Evolutionary conservation across 2,888 invertebrate species (phyloP).

Genomic region (Limenitis arthemis): DNA sequence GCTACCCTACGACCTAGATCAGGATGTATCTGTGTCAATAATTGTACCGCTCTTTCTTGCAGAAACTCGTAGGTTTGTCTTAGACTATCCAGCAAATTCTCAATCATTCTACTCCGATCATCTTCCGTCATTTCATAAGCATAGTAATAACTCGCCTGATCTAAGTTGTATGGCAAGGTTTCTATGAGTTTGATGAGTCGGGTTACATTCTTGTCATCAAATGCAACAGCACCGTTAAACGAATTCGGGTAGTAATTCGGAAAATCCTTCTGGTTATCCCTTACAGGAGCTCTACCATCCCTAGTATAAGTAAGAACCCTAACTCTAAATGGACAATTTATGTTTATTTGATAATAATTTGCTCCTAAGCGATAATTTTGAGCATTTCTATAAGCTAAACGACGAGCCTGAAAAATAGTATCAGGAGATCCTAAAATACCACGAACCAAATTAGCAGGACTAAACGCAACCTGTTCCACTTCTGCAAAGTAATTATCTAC

Average conservation of each 20-base stretch:
- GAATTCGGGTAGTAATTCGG: slow-evolving; percentile 98
- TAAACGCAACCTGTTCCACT: slow-evolving; percentile 93
- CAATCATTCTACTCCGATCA: slow-evolving; percentile 79
- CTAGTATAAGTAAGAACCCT: slow-evolving; percentile 85
- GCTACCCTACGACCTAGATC: slow-evolving; percentile 84
- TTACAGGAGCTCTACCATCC: slow-evolving; percentile 84
- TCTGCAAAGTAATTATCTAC: slow-evolving; percentile 95
- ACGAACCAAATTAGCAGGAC: slow-evolving; percentile 90
- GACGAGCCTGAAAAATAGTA: slow-evolving; percentile 90
- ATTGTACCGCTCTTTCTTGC: slow-evolving; percentile 87
- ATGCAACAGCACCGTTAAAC: slow-evolving; percentile 85
- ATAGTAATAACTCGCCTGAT: slow-evolving; percentile 88
- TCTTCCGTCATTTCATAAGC: slow-evolving; percentile 82
- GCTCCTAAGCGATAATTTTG: slow-evolving; percentile 89
- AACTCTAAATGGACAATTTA: slow-evolving; percentile 92
- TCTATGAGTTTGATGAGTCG: slow-evolving; percentile 65
- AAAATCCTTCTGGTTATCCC: slow-evolving; percentile 84
- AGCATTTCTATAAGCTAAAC: slow-evolving; percentile 93
- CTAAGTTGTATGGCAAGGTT: slow-evolving; percentile 79
- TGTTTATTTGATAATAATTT: slow-evolving; percentile 93
- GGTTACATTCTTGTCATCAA: slow-evolving; percentile 81
- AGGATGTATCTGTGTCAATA: slow-evolving; percentile 85
- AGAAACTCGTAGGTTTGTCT: slow-evolving; percentile 87
- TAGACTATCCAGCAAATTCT: slow-evolving; percentile 86
- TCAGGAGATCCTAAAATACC: slow-evolving; percentile 95